These are phyloP conservation scores for Anorthoa munda DNA, from an alignment of 2,888 invertebrate species.

Conservation along the genomic window DNA sequence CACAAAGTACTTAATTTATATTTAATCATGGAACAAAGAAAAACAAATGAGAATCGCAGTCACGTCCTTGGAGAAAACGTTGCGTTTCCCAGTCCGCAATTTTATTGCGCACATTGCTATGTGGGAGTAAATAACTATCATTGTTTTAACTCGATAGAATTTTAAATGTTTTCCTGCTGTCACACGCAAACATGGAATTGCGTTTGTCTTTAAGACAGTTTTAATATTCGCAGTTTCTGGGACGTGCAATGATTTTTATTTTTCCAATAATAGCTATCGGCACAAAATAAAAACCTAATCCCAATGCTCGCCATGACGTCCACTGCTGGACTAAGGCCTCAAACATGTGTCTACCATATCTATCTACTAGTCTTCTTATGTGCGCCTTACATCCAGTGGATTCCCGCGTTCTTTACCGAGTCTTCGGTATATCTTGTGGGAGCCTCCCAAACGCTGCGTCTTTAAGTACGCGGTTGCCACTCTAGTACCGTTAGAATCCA, in stretches of 20 bases:
- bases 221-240: background rate
- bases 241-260: background rate
- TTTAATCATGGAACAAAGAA: conserved; percentile 17
- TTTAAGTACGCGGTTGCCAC: no score
- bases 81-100: conserved; percentile 1
- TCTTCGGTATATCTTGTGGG: no score
- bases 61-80: conserved; percentile 24
- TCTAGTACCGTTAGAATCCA: no score
- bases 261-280: no score
- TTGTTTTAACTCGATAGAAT: conserved; percentile 43
- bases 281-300: no score
- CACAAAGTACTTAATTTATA: conserved; percentile 1
- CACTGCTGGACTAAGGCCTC: no score
- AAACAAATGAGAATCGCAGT: conserved; percentile 13
- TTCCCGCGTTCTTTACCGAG: no score
- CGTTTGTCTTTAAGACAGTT: background rate
- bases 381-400: no score
- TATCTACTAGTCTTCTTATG: no score
- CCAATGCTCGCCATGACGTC: no score
- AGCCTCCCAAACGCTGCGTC: no score
- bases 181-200: background rate
- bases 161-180: conserved; percentile 34
- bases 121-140: conserved; percentile 22
- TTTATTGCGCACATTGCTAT: conserved; percentile 15
- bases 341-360: no score